Conservation (phyloP, 2,888 invertebrate genomes). For the Artemia sp. region DNA sequence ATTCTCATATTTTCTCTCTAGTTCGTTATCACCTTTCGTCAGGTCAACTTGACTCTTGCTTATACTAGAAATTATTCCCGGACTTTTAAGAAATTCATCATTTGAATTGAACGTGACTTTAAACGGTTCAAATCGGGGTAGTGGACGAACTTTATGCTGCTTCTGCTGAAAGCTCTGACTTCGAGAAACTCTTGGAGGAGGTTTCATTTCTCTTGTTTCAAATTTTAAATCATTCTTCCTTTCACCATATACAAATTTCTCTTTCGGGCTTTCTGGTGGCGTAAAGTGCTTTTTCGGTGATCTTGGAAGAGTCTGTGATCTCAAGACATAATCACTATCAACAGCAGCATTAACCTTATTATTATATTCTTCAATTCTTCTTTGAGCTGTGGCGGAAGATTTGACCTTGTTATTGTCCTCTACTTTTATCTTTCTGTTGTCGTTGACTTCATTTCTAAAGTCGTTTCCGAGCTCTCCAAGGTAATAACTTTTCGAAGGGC, state of each 20-base stretch:
- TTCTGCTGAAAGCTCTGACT: slow-evolving; percentile 21
- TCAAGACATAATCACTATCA: not conserved
- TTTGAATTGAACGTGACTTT: slow-evolving; percentile 28
- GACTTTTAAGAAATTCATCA: slow-evolving; percentile 58
- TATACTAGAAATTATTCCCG: slow-evolving; percentile 66
- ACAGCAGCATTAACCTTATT: slow-evolving; percentile 12
- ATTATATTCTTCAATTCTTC: slow-evolving; percentile 14
- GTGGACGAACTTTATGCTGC: slow-evolving; percentile 19
- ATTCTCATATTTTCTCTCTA: slow-evolving; percentile 10
- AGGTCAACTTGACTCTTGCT: slow-evolving; percentile 65
- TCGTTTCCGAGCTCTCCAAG: slow-evolving; percentile 65
- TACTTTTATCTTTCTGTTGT: slow-evolving; percentile 13
- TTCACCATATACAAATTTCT: not conserved
- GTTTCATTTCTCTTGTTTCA: not conserved
- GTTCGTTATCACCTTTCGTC: slow-evolving; percentile 30
- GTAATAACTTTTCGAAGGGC: slow-evolving; percentile 55
- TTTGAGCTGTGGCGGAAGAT: not conserved
- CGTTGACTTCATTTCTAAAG: slow-evolving; percentile 55
- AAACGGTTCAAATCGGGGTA: slow-evolving; percentile 24
- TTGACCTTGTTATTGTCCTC: not conserved
- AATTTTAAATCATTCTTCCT: not conserved
- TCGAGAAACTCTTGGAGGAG: slow-evolving; percentile 8
- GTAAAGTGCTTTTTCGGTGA: slow-evolving; percentile 30
- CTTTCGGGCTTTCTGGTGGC: not conserved
- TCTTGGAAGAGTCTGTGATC: slow-evolving; percentile 53